Conservation (phyloP, 2,113 vertebrate species). For the Chloebia gouldiae region DNA sequence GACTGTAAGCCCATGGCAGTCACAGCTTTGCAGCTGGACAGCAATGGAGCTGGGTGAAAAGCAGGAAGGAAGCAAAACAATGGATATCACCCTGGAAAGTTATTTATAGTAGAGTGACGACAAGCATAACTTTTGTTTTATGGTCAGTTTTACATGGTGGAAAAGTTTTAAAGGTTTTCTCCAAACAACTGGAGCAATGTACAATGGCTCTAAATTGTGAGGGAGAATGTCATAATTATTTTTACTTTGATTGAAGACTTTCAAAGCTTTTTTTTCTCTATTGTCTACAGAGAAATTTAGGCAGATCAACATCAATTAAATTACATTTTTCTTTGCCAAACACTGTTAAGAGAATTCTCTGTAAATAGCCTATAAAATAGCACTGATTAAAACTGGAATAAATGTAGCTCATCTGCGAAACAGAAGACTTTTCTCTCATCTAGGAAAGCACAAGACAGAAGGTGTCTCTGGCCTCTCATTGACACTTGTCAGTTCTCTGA, state of each 20-base stretch:
- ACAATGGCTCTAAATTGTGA: neutral
- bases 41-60: slow-evolving; percentile 1
- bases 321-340: neutral
- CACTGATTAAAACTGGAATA: neutral
- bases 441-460: neutral
- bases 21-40: neutral
- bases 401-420: neutral
- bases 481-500: neutral
- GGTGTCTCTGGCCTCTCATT: neutral
- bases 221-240: neutral
- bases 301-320: neutral
- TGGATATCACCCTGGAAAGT: neutral
- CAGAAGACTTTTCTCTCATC: neutral
- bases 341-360: neutral
- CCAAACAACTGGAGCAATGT: neutral
- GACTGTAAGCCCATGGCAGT: neutral
- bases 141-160: neutral
- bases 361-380: neutral
- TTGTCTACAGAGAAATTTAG: neutral
- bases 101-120: slow-evolving; percentile 58
- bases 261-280: neutral
- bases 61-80: slow-evolving; percentile 65
- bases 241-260: neutral
- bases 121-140: neutral
- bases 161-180: neutral